phyloP scores from a whole-genome alignment of 2,797 vertebrate genomes.

The Hipposideros larvatus region DNA sequence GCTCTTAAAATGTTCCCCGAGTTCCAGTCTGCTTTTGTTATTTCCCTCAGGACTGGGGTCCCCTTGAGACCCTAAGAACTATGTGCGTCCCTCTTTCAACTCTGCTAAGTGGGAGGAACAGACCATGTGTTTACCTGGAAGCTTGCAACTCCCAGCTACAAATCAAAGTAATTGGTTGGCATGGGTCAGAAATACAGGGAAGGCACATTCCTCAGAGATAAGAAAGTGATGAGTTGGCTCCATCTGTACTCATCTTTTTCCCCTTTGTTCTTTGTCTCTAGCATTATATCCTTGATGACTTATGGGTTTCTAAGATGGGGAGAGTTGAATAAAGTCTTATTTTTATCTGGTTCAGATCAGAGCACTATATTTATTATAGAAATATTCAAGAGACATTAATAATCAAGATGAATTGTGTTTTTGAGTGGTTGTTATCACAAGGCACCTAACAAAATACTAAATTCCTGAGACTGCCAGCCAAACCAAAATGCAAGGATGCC shows the following conservation, averaged over 20 bases:
- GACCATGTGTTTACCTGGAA: neutral
- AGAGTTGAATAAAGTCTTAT: constrained; percentile 53
- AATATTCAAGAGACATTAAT: constrained; percentile 85
- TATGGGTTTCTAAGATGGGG: constrained; percentile 41
- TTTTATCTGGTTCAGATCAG: constrained; percentile 56
- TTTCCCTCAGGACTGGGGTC: neutral
- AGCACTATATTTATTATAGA: constrained; percentile 84
- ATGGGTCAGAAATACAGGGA: constrained; percentile 30
- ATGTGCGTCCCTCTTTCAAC: neutral
- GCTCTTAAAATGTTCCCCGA: neutral
- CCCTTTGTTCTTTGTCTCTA: constrained; percentile 13
- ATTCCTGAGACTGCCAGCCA: constrained; percentile 69
- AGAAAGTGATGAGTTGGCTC: constrained; percentile 40
- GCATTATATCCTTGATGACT: constrained; percentile 25
- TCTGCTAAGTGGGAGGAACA: neutral
- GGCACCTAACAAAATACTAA: constrained; percentile 75
- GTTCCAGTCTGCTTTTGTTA: constrained; percentile 2
- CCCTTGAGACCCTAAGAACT: neutral
- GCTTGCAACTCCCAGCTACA: constrained; percentile 46
- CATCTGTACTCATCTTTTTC: neutral
- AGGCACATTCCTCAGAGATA: neutral
- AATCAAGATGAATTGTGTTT: constrained; percentile 83
- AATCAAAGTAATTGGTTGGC: constrained; percentile 69
- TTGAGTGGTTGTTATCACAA: constrained; percentile 77
- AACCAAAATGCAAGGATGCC: neutral